These are phyloP conservation scores for Neelides sp. DNA, from an alignment of 1,140 invertebrate species.

Conservation along the genomic window DNA sequence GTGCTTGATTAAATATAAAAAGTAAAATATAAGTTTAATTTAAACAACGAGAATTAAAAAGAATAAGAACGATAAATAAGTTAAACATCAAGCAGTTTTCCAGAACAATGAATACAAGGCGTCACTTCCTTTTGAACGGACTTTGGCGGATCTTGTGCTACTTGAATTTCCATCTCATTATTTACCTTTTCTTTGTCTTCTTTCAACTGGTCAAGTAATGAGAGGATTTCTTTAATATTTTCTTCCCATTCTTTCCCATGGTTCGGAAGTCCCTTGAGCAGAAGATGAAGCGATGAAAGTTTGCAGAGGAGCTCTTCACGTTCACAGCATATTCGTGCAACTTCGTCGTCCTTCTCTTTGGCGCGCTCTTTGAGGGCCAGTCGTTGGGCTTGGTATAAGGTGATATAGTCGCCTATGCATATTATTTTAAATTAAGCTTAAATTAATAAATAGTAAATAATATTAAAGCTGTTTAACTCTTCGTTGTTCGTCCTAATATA, in stretches of 20 bases:
- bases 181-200: no score
- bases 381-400: slow-evolving; percentile 26
- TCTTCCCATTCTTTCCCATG: no score
- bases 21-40: no score
- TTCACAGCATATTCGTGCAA: slow-evolving; percentile 19
- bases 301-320: slow-evolving; percentile 16
- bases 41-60: no score
- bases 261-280: slow-evolving; percentile 18
- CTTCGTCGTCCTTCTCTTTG: slow-evolving; percentile 20
- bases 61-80: no score
- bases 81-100: no score
- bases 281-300: slow-evolving; percentile 15
- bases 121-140: no score
- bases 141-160: no score
- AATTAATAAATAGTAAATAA: neutral
- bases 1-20: no score
- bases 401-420: slow-evolving; percentile 31
- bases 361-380: slow-evolving; percentile 25
- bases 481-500: neutral
- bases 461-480: neutral
- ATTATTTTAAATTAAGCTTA: slow-evolving; percentile 8
- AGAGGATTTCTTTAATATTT: neutral
- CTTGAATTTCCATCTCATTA: no score
- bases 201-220: no score
- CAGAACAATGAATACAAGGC: no score